Percentiles rank a stretch among this genome's conserved stretches.
These are phyloP conservation scores for Limnephilus rhombicus DNA, from an alignment of 2,888 invertebrate species.

Conservation along the genomic window DNA sequence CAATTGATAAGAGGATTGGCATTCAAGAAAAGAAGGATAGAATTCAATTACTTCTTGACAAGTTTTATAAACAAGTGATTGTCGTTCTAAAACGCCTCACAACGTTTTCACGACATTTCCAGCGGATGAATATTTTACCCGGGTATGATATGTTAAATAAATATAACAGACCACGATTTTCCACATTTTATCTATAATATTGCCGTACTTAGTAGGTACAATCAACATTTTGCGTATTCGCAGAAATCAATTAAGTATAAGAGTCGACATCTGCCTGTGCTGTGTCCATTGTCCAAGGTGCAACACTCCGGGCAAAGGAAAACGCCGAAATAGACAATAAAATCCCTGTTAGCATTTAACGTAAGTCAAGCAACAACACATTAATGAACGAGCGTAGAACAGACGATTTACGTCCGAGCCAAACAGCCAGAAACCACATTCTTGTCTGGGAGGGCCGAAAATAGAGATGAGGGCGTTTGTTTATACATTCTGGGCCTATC, in stretches of 20 bases:
- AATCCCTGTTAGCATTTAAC: background rate
- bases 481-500: slow-evolving; percentile 40
- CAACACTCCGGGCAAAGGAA: background rate
- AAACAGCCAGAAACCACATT: slow-evolving; percentile 12
- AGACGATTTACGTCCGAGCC: background rate
- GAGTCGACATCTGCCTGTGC: background rate
- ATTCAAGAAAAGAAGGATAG: no score
- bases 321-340: background rate
- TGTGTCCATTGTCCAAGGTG: background rate
- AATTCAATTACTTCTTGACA: no score
- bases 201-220: background rate
- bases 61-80: no score
- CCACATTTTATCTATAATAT: background rate
- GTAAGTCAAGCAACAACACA: background rate
- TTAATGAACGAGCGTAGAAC: background rate
- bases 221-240: background rate
- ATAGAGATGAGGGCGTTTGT: slow-evolving; percentile 43
- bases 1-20: no score
- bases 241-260: background rate
- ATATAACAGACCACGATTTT: no score
- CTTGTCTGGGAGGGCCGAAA: slow-evolving; percentile 9
- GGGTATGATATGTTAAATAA: no score
- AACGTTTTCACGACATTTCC: no score
- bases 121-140: no score
- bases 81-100: no score